These are phyloP conservation scores for Cyphomyrmex costatus DNA, from an alignment of 1,140 invertebrate genomes.

Conservation along the genomic window DNA sequence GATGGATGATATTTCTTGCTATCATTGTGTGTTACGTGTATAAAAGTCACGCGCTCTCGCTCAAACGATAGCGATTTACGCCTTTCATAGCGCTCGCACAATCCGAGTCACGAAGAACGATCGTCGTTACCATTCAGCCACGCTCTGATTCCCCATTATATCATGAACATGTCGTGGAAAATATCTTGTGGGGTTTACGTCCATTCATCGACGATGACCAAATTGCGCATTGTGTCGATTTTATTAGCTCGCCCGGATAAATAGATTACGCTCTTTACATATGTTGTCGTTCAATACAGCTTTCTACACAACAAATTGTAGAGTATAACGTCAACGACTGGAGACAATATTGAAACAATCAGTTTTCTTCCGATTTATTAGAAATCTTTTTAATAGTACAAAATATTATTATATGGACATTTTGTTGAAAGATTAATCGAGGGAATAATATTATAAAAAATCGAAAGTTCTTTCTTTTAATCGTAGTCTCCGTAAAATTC, in stretches of 20 bases:
- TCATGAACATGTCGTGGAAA: conserved; percentile 52
- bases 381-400: background rate
- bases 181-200: conserved; percentile 60
- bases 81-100: conserved; percentile 52
- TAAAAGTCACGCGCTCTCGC: conserved; percentile 43
- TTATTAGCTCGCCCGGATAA: conserved; percentile 54
- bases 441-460: background rate
- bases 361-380: background rate
- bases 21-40: conserved; percentile 38
- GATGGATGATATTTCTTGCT: conserved; percentile 19
- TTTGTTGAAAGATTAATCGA: background rate
- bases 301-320: background rate
- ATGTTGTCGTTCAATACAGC: background rate
- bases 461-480: background rate
- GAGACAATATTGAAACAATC: background rate
- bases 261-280: conserved; percentile 48
- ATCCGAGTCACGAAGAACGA: conserved; percentile 31
- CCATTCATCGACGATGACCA: conserved; percentile 63
- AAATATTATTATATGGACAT: background rate
- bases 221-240: conserved; percentile 64
- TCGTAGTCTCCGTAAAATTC: background rate
- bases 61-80: conserved; percentile 57
- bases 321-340: background rate
- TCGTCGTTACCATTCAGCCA: conserved; percentile 51
- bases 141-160: conserved; percentile 25